Base-by-base conservation (phyloP, 2,113 vertebrate species). In the Calonectris borealis region DNA sequence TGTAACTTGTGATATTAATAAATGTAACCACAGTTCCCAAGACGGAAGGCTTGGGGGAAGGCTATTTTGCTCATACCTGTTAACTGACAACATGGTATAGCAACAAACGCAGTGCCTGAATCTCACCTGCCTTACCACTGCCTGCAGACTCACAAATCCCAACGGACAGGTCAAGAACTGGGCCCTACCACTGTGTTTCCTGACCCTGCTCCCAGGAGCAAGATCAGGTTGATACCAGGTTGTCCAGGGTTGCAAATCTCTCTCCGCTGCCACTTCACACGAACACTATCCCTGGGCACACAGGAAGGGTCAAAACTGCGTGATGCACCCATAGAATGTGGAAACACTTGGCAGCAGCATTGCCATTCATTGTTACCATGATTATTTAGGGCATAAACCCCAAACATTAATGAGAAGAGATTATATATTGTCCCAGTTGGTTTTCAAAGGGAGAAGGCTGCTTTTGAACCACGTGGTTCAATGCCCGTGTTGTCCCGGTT, bases 361-460 rank as follows among this genome's bases (percentile, higher is more conserved):
- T 86, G 22, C 18, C 46, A 9, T 22, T 91, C 5, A 2, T 60
- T 66, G 32, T 60, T 51, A 68, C 20, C 6, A 7, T 31, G 31
- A 65, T 80, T 75, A 42, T 51, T 88, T 36, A 55, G 48, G 31
- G 40, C 36, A 84, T 17, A 92, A 77, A 81, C 7, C 17, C 38
- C 49, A 68, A 76, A 81, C 3, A 18, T 52, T 68, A 73, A 72
- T 49, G 20, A 57, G 66, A 94, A 75, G 65, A 80, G 75, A 79
- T 57, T 62, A 61, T 34, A 34, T 51, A 58, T 42, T 78, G 12
- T 62, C 75, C 69, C 68, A 40, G 48, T 62, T 83, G 65, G 62
- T 69, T 92, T 91, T 94, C 75, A 88, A 76, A 96, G 77, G 55
- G 72, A 94, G 83, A 12, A 52, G 24, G 11, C 57, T 95, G 69